Conservation (phyloP, 2,888 invertebrate species). For the Clunio marinus region DNA sequence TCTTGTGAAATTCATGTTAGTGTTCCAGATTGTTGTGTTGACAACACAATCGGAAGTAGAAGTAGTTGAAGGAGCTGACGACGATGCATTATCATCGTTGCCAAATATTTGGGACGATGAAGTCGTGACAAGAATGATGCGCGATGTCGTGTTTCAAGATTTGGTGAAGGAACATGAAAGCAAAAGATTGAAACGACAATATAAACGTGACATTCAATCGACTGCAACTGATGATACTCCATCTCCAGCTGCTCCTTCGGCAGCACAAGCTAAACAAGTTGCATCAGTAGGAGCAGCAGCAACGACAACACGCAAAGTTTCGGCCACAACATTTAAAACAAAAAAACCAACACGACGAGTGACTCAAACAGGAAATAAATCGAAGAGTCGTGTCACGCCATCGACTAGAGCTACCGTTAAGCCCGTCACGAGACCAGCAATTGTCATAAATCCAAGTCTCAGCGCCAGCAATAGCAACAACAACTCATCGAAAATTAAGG, state of each 20-base stretch:
- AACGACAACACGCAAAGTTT: not conserved
- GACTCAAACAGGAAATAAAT: conserved; percentile 17
- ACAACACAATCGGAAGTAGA: conserved; percentile 8
- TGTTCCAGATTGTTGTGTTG: conserved; percentile 23
- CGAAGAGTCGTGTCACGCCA: not conserved
- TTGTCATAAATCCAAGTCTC: not conserved
- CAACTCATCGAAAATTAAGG: not conserved
- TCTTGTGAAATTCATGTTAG: conserved; percentile 20
- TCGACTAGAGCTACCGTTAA: not conserved
- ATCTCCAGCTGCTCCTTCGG: not conserved
- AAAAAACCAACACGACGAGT: conserved; percentile 13
- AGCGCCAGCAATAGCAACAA: not conserved
- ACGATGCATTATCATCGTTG: not conserved
- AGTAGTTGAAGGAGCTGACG: not conserved
- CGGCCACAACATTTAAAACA: not conserved
- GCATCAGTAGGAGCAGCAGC: not conserved
- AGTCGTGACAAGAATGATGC: conserved; percentile 24
- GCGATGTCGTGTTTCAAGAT: conserved; percentile 22
- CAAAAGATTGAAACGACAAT: not conserved
- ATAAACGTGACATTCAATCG: conserved; percentile 24
- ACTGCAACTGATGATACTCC: too few relatives aligned
- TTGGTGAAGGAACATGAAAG: conserved; percentile 2
- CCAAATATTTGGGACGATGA: conserved; percentile 33
- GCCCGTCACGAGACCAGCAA: not conserved
- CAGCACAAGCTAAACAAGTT: not conserved